phyloP scores from a whole-genome alignment of 2,888 invertebrate genomes.

The Bugulina stolonifera region DNA sequence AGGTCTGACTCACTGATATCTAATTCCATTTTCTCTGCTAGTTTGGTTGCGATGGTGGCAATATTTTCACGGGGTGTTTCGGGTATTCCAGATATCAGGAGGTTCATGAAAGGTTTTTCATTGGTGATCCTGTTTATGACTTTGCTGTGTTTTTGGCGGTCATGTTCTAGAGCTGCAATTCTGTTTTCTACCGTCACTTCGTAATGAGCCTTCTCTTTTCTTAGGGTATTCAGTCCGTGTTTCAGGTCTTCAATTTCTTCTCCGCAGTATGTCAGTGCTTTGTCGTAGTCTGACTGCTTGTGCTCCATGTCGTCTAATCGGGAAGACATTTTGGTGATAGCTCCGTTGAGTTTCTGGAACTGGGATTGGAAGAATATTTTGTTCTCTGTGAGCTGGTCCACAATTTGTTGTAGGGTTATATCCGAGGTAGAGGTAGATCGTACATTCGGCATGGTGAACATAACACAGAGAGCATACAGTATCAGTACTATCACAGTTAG shows the following conservation, averaged over 20 bases:
- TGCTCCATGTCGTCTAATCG: background rate
- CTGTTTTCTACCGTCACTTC: background rate
- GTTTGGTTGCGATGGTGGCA: background rate
- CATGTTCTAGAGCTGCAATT: background rate
- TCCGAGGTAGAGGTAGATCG: background rate
- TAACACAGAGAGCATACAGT: too few species aligned
- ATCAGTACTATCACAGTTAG: background rate
- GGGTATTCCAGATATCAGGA: background rate
- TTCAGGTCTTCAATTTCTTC: background rate
- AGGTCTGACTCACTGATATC: background rate
- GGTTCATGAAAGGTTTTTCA: background rate
- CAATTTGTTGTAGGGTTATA: background rate
- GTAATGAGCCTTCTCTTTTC: background rate
- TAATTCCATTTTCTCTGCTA: background rate
- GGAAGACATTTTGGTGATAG: background rate
- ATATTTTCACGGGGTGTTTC: background rate
- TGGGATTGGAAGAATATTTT: background rate
- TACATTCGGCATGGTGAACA: too few species aligned
- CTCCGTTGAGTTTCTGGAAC: background rate
- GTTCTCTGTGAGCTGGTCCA: background rate
- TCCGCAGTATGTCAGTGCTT: background rate
- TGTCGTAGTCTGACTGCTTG: background rate
- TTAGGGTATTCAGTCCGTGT: background rate
- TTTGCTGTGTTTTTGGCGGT: background rate
- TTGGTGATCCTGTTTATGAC: background rate